These are phyloP conservation scores for Phaedon cochleariae DNA, from an alignment of 2,888 invertebrate genomes.

Conservation along the genomic window DNA sequence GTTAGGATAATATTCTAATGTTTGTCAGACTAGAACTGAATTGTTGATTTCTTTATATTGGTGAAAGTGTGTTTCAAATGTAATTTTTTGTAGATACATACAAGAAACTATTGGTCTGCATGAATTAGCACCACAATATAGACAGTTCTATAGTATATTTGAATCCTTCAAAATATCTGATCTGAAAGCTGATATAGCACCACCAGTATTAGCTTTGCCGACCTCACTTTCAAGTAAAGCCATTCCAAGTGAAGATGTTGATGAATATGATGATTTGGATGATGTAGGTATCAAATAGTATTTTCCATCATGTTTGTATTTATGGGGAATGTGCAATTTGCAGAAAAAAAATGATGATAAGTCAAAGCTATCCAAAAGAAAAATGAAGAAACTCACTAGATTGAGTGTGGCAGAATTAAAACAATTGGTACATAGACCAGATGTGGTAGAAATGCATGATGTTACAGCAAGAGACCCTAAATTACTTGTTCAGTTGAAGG, in stretches of 20 bases:
- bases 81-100: slow-evolving; percentile 67
- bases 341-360: slow-evolving; percentile 80
- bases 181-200: slow-evolving; percentile 69
- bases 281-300: slow-evolving; percentile 58
- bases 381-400: slow-evolving; percentile 92
- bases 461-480: slow-evolving; percentile 98
- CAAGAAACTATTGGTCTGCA: slow-evolving; percentile 88
- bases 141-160: slow-evolving; percentile 91
- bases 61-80: slow-evolving; percentile 1
- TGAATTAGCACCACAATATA: slow-evolving; percentile 90
- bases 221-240: slow-evolving; percentile 66
- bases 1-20: no score
- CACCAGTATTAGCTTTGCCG: slow-evolving; percentile 60
- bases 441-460: slow-evolving; percentile 99
- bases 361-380: slow-evolving; percentile 92
- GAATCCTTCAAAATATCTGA: slow-evolving; percentile 91
- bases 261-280: slow-evolving; percentile 66
- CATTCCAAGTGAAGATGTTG: slow-evolving; percentile 67
- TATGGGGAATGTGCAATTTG: slow-evolving; percentile 10
- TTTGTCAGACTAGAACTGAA: no score
- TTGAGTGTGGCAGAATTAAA: slow-evolving; percentile 97
- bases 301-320: background rate
- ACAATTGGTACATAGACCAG: slow-evolving; percentile 92
- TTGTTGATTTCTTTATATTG: no score
- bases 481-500: slow-evolving; percentile 93